These are phyloP conservation scores for Lordiphosa collinella DNA, from an alignment of 1,140 invertebrate species.

Conservation along the genomic window DNA sequence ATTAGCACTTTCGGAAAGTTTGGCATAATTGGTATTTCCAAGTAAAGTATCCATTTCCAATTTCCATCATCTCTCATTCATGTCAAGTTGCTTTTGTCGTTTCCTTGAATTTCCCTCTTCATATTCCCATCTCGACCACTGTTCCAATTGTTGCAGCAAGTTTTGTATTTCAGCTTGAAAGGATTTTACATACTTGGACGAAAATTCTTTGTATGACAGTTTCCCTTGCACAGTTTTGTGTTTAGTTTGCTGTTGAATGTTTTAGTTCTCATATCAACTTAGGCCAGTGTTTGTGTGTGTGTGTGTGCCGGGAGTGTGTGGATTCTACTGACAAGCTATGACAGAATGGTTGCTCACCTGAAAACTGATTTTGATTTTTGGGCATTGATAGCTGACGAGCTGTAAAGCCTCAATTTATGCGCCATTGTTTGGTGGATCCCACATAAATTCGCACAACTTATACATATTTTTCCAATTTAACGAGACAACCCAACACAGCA, in stretches of 20 bases:
- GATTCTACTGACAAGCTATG: constrained; percentile 40
- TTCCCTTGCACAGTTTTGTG: constrained; percentile 62
- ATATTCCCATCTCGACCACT: constrained; percentile 18
- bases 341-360: constrained; percentile 42
- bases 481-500: constrained; percentile 14
- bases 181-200: constrained; percentile 65
- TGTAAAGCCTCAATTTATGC: too few species aligned
- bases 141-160: constrained; percentile 40
- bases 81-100: too few species aligned
- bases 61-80: too few species aligned
- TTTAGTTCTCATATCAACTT: constrained; percentile 73
- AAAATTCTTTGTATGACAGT: constrained; percentile 71
- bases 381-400: constrained; percentile 1
- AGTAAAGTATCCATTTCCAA: too few species aligned
- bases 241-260: constrained; percentile 72
- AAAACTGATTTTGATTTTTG: constrained; percentile 28
- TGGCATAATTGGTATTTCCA: too few species aligned
- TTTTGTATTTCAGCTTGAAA: constrained; percentile 53
- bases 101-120: not conserved
- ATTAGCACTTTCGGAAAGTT: too few species aligned
- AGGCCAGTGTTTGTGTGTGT: constrained; percentile 1
- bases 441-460: constrained; percentile 12
- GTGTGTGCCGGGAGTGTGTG: constrained; percentile 14
- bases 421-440: too few species aligned
- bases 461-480: constrained; percentile 41